phyloP scores from a whole-genome alignment of 2,113 vertebrate genomes.

The Leptodactylus fuscus region DNA sequence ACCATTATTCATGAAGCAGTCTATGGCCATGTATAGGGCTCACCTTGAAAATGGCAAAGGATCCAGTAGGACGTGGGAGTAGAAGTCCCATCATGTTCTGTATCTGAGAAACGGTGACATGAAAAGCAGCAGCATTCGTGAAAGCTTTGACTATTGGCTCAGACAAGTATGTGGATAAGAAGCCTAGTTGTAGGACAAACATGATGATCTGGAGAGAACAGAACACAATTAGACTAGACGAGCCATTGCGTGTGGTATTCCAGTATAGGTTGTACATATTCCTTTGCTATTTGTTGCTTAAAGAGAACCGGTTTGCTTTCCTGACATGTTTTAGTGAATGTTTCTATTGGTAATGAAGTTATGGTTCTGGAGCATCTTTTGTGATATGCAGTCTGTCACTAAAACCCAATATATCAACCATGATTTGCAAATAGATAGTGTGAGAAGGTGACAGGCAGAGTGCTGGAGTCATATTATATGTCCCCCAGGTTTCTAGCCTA shows the following conservation, averaged over 20 bases:
- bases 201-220: constrained; percentile 78
- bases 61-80: constrained; percentile 83
- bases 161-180: constrained; percentile 89
- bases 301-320: too few relatives aligned
- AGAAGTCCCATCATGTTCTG: constrained; percentile 87
- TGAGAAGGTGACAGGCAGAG: too few relatives aligned
- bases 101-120: constrained; percentile 88
- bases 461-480: too few relatives aligned
- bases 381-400: too few relatives aligned
- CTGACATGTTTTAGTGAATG: too few relatives aligned
- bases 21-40: neutral
- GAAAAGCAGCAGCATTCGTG: constrained; percentile 88
- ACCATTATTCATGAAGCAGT: neutral
- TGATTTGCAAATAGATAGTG: too few relatives aligned
- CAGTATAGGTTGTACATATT: neutral
- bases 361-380: too few relatives aligned
- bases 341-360: too few relatives aligned
- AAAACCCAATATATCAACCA: too few relatives aligned
- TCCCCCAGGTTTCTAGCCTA: too few relatives aligned
- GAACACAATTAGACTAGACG: neutral
- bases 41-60: constrained; percentile 89
- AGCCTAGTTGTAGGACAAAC: constrained; percentile 87
- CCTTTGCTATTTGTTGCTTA: neutral
- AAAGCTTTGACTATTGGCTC: constrained; percentile 92
- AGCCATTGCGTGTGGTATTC: neutral